Conservation (phyloP, 2,113 vertebrate species). For the Muscicapa adusta region DNA sequence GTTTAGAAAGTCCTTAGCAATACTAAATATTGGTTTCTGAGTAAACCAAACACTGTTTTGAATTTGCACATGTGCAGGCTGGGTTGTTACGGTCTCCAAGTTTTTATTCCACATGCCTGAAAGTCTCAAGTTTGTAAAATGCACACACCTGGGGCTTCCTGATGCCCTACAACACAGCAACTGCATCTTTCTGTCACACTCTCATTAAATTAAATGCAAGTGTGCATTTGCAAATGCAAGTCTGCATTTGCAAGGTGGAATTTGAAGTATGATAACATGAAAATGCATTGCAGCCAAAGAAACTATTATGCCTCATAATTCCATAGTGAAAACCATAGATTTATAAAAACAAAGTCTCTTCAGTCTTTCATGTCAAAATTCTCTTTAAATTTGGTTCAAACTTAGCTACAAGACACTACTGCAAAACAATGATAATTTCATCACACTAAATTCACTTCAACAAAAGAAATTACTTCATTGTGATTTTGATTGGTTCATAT, state of each 20-base stretch:
- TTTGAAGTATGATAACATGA: not conserved
- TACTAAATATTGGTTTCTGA: no score
- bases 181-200: not conserved
- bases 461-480: not conserved
- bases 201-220: not conserved
- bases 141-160: not conserved
- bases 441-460: not conserved
- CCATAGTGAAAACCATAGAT: not conserved
- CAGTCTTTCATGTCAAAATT: not conserved
- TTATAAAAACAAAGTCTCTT: not conserved
- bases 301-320: not conserved
- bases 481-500: rapidly evolving
- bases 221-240: not conserved
- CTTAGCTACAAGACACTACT: not conserved
- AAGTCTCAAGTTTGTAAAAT: not conserved
- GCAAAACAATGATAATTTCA: not conserved
- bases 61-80: no score
- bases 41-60: no score
- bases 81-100: not conserved
- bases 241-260: not conserved
- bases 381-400: not conserved
- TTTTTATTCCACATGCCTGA: not conserved
- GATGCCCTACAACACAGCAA: rapidly evolving
- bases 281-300: not conserved
- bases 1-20: no score